phyloP scores from a whole-genome alignment of 2,113 vertebrate genomes.

The Hyaena hyaena region DNA sequence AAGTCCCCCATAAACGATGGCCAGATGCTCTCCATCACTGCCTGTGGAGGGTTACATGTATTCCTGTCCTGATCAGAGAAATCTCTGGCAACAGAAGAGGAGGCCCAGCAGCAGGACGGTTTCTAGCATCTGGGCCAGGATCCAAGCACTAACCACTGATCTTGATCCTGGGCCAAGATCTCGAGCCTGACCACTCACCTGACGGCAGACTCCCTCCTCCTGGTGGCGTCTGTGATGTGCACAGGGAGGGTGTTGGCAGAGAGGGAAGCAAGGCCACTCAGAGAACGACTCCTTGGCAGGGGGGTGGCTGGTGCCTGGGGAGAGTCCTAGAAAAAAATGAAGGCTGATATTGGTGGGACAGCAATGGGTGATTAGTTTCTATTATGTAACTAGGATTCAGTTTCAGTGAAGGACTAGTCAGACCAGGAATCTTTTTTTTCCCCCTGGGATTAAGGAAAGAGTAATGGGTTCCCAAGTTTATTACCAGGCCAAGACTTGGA shows the following conservation, averaged over 20 bases:
- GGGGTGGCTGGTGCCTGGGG: constrained; percentile 75
- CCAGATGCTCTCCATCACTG: not conserved
- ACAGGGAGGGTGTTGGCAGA: constrained; percentile 94
- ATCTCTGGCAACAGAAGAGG: not conserved
- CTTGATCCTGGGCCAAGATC: not conserved
- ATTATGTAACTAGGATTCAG: not conserved
- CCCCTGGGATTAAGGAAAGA: not conserved
- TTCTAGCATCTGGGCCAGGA: not conserved
- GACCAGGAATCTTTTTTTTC: constrained; percentile 59
- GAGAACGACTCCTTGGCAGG: constrained; percentile 88
- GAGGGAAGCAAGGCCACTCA: constrained; percentile 89
- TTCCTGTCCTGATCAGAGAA: not conserved
- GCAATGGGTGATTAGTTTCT: not conserved
- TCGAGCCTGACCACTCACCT: constrained; percentile 86
- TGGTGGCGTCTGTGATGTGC: constrained; percentile 93
- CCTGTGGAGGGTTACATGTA: not conserved
- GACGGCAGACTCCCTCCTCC: constrained; percentile 91
- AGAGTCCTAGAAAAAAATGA: constrained; percentile 80
- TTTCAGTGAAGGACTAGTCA: not conserved
- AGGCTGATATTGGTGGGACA: not conserved
- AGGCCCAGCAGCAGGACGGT: not conserved
- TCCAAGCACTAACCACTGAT: not conserved
- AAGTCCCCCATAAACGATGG: not conserved
- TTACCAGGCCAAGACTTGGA: not conserved
- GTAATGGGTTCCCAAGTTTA: not conserved